A percentile compares a stretch with the other conserved stretches of the same genome.
Evolutionary conservation across 2,888 invertebrate species (phyloP).

Genomic region (Pinctada fucata): DNA sequence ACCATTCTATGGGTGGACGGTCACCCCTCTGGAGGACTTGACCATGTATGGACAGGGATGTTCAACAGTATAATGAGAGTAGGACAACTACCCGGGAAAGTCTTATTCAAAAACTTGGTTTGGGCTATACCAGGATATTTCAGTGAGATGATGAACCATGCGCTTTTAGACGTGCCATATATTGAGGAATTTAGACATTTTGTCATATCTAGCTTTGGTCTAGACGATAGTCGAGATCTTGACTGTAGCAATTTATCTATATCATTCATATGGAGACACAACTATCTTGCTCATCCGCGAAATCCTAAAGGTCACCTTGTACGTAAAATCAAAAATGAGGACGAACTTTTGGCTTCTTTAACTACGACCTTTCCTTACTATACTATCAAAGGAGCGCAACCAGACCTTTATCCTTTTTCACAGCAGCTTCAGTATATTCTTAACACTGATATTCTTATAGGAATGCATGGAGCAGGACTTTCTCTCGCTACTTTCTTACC

Average conservation of each 20-base stretch:
- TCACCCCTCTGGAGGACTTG: constrained; percentile 71
- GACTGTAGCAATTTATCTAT: constrained; percentile 66
- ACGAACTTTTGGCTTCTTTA: constrained; percentile 62
- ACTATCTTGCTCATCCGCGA: constrained; percentile 75
- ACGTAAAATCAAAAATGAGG: constrained; percentile 74
- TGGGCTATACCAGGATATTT: constrained; percentile 73
- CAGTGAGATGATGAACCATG: constrained; percentile 67
- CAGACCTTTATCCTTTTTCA: constrained; percentile 67
- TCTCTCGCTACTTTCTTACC: constrained; percentile 73
- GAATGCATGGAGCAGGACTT: constrained; percentile 76
- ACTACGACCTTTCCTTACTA: constrained; percentile 51
- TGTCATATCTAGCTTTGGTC: constrained; percentile 60
- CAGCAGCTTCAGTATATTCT: constrained; percentile 67
- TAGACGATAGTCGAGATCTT: constrained; percentile 41
- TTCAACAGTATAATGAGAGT: constrained; percentile 66
- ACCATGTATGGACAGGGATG: constrained; percentile 68
- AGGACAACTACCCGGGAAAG: constrained; percentile 53
- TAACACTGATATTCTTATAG: constrained; percentile 70
- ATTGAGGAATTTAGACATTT: constrained; percentile 70
- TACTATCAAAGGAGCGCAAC: constrained; percentile 62
- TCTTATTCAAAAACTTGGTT: constrained; percentile 56
- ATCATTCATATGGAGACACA: constrained; percentile 73
- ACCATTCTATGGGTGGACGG: constrained; percentile 72
- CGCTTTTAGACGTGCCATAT: constrained; percentile 58
- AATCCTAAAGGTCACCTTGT: constrained; percentile 71